A percentile compares a stretch with the other conserved stretches of the same genome.
Conservation (phyloP, 2,797 vertebrate species). For the Pseudochirops corinnae region DNA sequence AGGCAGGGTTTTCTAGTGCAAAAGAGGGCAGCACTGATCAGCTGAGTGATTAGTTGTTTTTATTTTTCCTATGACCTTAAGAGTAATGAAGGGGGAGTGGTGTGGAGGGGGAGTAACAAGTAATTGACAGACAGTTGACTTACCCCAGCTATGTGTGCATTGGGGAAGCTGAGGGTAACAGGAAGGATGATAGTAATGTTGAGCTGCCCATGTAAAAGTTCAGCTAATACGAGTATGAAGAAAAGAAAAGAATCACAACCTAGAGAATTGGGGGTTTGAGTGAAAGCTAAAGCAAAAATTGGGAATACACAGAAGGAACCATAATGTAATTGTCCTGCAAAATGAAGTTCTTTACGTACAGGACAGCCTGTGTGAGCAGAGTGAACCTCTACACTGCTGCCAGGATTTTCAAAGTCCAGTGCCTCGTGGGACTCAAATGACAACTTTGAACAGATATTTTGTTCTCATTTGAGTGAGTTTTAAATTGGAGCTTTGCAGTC, state of each 20-base stretch:
- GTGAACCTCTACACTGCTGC: background rate
- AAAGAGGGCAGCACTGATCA: background rate
- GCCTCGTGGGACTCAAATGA: background rate
- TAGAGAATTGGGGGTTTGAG: too few relatives aligned
- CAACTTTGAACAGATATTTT: background rate
- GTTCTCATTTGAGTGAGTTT: background rate
- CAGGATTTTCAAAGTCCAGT: background rate
- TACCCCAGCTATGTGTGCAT: background rate
- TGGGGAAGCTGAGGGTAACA: background rate
- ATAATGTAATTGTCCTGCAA: background rate
- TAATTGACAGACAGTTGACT: background rate
- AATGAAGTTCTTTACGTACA: background rate
- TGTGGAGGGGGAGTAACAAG: background rate
- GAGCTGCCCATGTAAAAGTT: background rate
- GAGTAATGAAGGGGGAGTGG: too few relatives aligned
- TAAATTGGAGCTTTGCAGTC: background rate
- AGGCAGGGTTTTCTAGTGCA: background rate
- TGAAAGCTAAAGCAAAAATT: background rate
- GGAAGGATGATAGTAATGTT: background rate
- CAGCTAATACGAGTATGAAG: background rate
- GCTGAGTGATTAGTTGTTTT: background rate
- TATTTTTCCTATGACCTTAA: too few relatives aligned
- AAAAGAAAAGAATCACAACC: background rate
- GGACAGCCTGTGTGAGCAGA: background rate
- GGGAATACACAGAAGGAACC: background rate